Percentiles rank a stretch among this genome's conserved stretches.
phyloP scores from a whole-genome alignment of 2,888 invertebrate genomes.

The Andrena camellia region DNA sequence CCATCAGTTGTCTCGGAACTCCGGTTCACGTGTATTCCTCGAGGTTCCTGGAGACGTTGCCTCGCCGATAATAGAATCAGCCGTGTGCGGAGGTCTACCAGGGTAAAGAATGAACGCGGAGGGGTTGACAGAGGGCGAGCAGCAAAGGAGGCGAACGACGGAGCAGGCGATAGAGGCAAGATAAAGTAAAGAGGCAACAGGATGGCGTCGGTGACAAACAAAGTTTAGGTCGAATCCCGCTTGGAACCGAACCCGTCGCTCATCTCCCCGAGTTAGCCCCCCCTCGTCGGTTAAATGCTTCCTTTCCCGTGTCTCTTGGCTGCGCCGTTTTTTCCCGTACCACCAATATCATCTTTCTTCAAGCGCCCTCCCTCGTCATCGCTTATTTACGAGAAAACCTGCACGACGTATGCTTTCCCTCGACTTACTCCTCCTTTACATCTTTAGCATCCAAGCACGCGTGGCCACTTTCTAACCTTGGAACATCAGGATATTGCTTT shows the following conservation, averaged over 20 bases:
- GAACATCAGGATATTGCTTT: conserved; percentile 23
- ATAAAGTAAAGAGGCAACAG: conserved; percentile 79
- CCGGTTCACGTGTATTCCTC: conserved; percentile 71
- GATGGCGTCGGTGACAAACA: conserved; percentile 80
- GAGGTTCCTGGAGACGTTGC: conserved; percentile 68
- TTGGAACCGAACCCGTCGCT: conserved; percentile 77
- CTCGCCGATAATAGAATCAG: conserved; percentile 78
- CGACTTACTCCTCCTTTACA: conserved; percentile 1
- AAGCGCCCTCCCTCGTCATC: conserved; percentile 17
- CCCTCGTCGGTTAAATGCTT: conserved; percentile 76
- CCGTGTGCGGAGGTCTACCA: conserved; percentile 45
- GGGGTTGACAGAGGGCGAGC: conserved; percentile 14
- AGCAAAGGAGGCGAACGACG: conserved; percentile 16
- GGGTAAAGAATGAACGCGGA: conserved; percentile 36
- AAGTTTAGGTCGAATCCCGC: conserved; percentile 80
- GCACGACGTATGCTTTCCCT: conserved; percentile 20
- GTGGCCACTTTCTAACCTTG: neutral
- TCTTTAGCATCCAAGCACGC: neutral
- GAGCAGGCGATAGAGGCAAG: conserved; percentile 63
- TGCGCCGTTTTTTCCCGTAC: conserved; percentile 7
- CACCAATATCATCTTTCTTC: conserved; percentile 32
- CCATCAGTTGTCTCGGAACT: conserved; percentile 70
- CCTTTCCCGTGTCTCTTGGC: neutral
- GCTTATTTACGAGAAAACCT: conserved; percentile 37
- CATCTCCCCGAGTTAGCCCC: conserved; percentile 78